Conservation (phyloP, 2,113 vertebrate genomes). For the Poeciliopsis occidentalis region DNA sequence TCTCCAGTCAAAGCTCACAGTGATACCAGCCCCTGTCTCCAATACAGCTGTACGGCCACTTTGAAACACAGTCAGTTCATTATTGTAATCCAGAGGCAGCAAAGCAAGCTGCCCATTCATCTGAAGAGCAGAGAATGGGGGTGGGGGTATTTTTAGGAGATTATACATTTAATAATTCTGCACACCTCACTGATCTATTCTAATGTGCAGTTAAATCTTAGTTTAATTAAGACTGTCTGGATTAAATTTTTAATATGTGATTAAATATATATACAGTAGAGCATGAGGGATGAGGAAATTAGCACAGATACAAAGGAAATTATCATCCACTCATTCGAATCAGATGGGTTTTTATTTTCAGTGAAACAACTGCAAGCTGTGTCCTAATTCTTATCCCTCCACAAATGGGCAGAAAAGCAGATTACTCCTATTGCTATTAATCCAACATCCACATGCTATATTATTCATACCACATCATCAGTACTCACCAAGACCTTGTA, state of each 20-base stretch:
- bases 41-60: slow-evolving; percentile 60
- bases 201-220: slow-evolving; percentile 62
- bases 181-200: slow-evolving; percentile 58
- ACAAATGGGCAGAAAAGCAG: slow-evolving; percentile 18
- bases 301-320: slow-evolving; percentile 51
- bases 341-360: slow-evolving; percentile 56
- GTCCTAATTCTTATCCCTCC: slow-evolving; percentile 35
- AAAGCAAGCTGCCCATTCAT: slow-evolving; percentile 59
- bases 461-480: slow-evolving; percentile 1
- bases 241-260: slow-evolving; percentile 64
- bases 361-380: slow-evolving; percentile 31
- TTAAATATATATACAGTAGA: slow-evolving; percentile 57
- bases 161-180: slow-evolving; percentile 65
- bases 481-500: slow-evolving; percentile 64
- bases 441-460: background rate
- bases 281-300: slow-evolving; percentile 50
- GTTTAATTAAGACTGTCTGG: slow-evolving; percentile 60
- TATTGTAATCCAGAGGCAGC: slow-evolving; percentile 63
- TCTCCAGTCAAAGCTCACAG: slow-evolving; percentile 71
- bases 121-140: slow-evolving; percentile 43
- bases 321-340: slow-evolving; percentile 39
- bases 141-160: slow-evolving; percentile 52
- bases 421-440: slow-evolving; percentile 17
- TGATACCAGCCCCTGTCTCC: slow-evolving; percentile 68
- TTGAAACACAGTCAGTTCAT: slow-evolving; percentile 49